Evolutionary conservation across 2,888 invertebrate genomes (phyloP), one percentile per base, ranked within the genome.

Genomic region (Himalopsyche japonica): DNA sequence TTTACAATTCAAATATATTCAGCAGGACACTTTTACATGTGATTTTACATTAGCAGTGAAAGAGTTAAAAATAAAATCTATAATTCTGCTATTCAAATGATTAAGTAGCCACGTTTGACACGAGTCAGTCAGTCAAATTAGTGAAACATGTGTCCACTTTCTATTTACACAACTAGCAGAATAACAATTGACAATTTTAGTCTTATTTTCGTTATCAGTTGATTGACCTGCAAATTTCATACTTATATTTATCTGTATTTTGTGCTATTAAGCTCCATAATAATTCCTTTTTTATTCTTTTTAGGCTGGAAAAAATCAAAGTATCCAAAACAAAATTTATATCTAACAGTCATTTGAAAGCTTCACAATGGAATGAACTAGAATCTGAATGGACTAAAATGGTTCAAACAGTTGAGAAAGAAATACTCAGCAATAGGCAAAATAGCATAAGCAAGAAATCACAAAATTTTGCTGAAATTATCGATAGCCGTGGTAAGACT

Each of bases 361-460:
- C 93, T 0, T 88, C 91, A 0, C 94, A 95, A 87, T 95, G 94
- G 94, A 89, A 91, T 7, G 93, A 93, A 87, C 88, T 95, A 2
- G 93, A 94, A 70, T 89, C 90, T 0, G 93, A 93, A 80, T 95
- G 94, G 93, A 91, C 92, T 0, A 93, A 92, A 87, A 91, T 91
- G 81, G 83, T 81, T 15, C 37, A 81, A 24, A 27, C 77, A n/a
- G 37, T 83, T 79, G 77, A 64, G 18, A 79, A 78, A 47, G 81
- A 84, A 18, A 27, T 70, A 12, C 27, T 27, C 27, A 27, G 12
- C 12, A 15, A 70, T 27, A 24, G 70, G 12, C 70, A 30, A 27
- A 70, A 24, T 12, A 70, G 12, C 30, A 27, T 12, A 27, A 27
- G 8, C 12, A 27, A 15, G 12, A 27, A 24, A 70, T 27, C 24